Evolutionary conservation across 2,113 vertebrate species (phyloP), one percentile per base, ranked within the genome.

Genomic region (Pandion haliaetus): DNA sequence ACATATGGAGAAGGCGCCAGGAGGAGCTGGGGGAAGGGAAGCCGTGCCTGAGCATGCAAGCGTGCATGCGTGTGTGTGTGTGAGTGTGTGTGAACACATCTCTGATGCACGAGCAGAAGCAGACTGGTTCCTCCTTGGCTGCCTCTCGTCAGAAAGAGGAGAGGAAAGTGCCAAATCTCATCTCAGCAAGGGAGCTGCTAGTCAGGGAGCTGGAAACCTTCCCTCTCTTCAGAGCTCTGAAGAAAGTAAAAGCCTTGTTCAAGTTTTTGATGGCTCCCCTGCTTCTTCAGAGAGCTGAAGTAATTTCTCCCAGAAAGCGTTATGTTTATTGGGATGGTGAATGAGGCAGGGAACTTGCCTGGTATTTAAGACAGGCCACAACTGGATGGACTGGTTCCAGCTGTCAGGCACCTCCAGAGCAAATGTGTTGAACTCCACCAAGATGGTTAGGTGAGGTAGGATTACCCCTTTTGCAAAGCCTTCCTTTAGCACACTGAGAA

Each of bases 161-260:
- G 47, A n/a, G 92, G 55, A 93, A 95, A 59, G 57, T 96, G 96
- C 77, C 91, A 95, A 91, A 85, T 91, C 65, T 74, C 47, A 45
- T 92, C 86, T 82, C 91, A 95, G 80, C 86, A 92, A 84, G 72
- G 54, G 86, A 87, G 73, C 69, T 95, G 91, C 88, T 88, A 93
- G 77, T 78, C 86, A 71, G 77, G 65, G 61, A 95, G 83, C 72
- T 97, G 91, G 94, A 95, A 95, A 66, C 65, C 44, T 84, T 91
- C 86, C 80, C 55, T 91, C 47, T 83, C 65, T 66, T 71, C 81
- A 87, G 88, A 93, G 52, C 50, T 82, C 89, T 86, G 32, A 86
- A 74, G 73, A 91, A 84, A 87, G 9, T 36, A 70, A 83, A 59
- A 86, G 55, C 23, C 69, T 94, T 96, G 55, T 71, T 88, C 44